Percentiles rank a stretch among this genome's conserved stretches.
These are phyloP conservation scores for Caenorhabditis wallacei DNA, from an alignment of 2,888 invertebrate genomes.

Conservation along the genomic window DNA sequence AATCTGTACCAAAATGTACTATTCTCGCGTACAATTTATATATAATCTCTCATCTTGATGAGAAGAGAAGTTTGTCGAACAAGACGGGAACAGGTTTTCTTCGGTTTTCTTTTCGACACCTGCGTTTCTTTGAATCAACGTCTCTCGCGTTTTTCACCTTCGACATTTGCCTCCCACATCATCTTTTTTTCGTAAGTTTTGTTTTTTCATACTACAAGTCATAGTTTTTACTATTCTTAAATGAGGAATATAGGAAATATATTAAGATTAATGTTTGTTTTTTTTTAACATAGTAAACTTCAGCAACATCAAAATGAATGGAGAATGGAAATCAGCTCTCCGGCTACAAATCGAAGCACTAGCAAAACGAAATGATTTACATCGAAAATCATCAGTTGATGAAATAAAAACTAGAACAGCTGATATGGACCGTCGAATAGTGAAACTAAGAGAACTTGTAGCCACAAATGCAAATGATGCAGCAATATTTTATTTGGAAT, in stretches of 20 bases:
- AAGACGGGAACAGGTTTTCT: conserved; percentile 35
- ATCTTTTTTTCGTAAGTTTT: conserved; percentile 8
- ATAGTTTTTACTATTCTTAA: not conserved
- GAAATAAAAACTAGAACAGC: conserved; percentile 66
- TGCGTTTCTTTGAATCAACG: conserved; percentile 25
- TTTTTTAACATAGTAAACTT: not conserved
- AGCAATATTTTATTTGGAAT: conserved; percentile 77
- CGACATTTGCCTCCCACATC: conserved; percentile 27
- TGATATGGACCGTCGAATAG: conserved; percentile 74
- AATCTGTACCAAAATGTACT: conserved; percentile 7
- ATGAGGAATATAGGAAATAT: not conserved
- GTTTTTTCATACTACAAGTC: conserved; percentile 5
- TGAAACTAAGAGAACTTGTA: conserved; percentile 72
- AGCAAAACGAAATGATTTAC: conserved; percentile 75
- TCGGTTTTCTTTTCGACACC: conserved; percentile 22
- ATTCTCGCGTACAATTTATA: conserved; percentile 6
- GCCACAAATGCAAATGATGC: conserved; percentile 71
- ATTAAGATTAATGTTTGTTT: not conserved
- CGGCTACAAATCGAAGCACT: conserved; percentile 77
- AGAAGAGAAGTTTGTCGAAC: conserved; percentile 47
- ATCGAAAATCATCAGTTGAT: conserved; percentile 60
- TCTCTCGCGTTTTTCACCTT: conserved; percentile 30
- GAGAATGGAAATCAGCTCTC: conserved; percentile 74
- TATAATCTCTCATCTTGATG: conserved; percentile 30
- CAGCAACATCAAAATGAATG: conserved; percentile 43